These are phyloP conservation scores for Brachionus paranguensis DNA, from an alignment of 1,140 invertebrate species.

Conservation along the genomic window DNA sequence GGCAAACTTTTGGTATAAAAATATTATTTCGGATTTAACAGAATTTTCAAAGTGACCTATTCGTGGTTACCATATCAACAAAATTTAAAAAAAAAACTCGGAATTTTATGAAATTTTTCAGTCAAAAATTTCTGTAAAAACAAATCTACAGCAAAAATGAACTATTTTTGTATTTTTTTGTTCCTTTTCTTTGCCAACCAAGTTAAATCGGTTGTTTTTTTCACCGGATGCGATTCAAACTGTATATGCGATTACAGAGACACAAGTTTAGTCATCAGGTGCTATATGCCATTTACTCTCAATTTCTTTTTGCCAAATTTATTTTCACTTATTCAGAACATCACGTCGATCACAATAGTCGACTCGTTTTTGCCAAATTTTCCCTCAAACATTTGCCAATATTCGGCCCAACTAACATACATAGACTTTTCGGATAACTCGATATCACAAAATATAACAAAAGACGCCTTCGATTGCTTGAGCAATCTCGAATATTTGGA, in stretches of 20 bases:
- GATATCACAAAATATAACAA: not conserved
- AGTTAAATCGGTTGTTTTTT: not conserved
- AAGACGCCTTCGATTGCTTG: not conserved
- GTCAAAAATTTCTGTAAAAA: not conserved
- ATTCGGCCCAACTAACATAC: not conserved
- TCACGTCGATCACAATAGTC: not conserved
- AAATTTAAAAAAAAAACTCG: not conserved
- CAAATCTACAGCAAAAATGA: not conserved
- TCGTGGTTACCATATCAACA: not conserved
- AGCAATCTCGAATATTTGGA: conserved; percentile 3
- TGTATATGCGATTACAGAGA: conserved; percentile 4
- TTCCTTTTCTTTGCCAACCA: not conserved
- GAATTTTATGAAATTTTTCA: not conserved
- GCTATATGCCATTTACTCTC: not conserved
- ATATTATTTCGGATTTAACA: not conserved
- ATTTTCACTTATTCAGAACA: not conserved
- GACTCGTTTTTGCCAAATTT: not conserved
- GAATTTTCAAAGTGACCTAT: not conserved
- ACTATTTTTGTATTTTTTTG: not conserved
- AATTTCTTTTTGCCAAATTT: not conserved
- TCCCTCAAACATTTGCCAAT: not conserved
- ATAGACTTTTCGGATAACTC: not conserved
- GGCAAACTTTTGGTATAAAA: not conserved
- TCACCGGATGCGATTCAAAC: not conserved
- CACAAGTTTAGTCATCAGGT: not conserved